Evolutionary conservation across 1,140 invertebrate species (phyloP), one percentile per base, ranked within the genome.

Genomic region (Sminthurides bifidus): DNA sequence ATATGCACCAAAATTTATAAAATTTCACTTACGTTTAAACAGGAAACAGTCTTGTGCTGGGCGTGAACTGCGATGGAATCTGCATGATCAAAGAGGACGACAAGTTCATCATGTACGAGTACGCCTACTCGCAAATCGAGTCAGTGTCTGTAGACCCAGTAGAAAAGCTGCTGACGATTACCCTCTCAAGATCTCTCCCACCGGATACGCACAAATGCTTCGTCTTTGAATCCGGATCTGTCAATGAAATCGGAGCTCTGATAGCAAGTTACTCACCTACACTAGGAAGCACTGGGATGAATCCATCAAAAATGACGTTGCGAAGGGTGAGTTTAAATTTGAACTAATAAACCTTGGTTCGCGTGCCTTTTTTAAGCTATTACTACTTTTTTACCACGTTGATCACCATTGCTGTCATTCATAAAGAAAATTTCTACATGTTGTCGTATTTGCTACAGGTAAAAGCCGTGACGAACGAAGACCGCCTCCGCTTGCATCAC

Each of bases 71-170:
- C 65, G 88, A 93, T 59, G 91, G 91, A 43, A 79, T 96, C 21
- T 82, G 88, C 66, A 72, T 93, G 40, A 87, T 92, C 30, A 85
- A 90, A 64, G 83, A 86, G 0, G 84, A 88, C 54, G 88, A 92
- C 67, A 92, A 92, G 71, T 85, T 87, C 57, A 84, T 92, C 1
- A 71, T 92, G 8, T 86, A 87, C 35, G 88, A 92, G 66, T 92
- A 91, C 69, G 80, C 84, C 31, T 93, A 91, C 67, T 77, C 77
- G 51, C 87, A 92, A 66, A 83, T 93, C 15, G 87, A 90, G 64
- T 87, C 85, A n/a, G 84, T 95, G 60, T 81, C 88, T 68, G 73
- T 95, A 52, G 90, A 94, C 68, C 87, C 89, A 0, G 88, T 83
- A 60, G 91, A 95, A 69, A 86, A 85, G 66, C 90, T 93, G 59